These are phyloP conservation scores for Harpalus rubripes DNA, from an alignment of 2,888 invertebrate species.

Conservation along the genomic window DNA sequence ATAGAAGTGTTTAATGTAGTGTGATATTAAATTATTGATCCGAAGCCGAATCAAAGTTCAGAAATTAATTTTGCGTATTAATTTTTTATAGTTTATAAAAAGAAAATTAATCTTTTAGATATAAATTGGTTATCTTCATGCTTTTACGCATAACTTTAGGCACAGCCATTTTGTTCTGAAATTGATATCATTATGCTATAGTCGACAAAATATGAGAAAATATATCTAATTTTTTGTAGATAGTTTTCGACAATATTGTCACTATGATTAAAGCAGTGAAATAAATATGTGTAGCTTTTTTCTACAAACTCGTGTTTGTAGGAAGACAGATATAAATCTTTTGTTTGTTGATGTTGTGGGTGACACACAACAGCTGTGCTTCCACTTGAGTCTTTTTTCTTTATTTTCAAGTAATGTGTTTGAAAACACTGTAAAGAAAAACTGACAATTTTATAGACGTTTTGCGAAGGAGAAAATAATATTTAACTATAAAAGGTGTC, in stretches of 20 bases:
- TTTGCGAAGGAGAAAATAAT: neutral
- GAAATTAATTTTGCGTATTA: neutral
- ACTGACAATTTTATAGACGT: neutral
- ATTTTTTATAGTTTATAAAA: neutral
- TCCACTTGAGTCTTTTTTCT: neutral
- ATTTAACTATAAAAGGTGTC: neutral
- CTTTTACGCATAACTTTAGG: neutral
- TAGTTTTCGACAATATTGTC: neutral
- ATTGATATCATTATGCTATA: neutral
- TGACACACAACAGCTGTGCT: slow-evolving; percentile 1
- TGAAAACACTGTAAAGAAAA: neutral
- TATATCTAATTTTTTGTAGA: neutral
- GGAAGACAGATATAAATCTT: neutral
- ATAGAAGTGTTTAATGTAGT: neutral
- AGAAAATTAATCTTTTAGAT: neutral
- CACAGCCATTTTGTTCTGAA: neutral
- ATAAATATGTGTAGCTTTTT: neutral
- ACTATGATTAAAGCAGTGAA: neutral
- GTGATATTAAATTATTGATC: slow-evolving; percentile 3
- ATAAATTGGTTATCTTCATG: neutral
- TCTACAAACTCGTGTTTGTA: neutral
- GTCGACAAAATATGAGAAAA: too few relatives aligned
- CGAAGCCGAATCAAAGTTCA: neutral
- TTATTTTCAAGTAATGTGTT: neutral
- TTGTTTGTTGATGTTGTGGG: neutral